These are phyloP conservation scores for Cinclus mexicanus DNA, from an alignment of 2,113 vertebrate species.

Conservation along the genomic window DNA sequence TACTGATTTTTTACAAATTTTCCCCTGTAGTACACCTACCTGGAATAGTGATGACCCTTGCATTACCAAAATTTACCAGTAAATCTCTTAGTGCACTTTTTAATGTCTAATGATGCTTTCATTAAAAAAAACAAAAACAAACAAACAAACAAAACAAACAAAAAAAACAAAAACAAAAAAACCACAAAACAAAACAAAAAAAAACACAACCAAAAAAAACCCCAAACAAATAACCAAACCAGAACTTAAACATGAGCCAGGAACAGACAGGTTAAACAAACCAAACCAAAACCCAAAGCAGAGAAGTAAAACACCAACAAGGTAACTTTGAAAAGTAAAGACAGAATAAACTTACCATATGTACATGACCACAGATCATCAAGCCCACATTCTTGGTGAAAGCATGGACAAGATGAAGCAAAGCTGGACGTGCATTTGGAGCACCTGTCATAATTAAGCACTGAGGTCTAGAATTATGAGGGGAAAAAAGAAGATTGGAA, in stretches of 20 bases:
- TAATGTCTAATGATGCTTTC: neutral
- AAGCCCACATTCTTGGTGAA: constrained; percentile 98
- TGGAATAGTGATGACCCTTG: neutral
- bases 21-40: neutral
- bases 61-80: neutral
- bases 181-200: too few relatives aligned
- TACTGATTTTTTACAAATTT: neutral
- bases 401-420: constrained; percentile 92
- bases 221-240: rapidly evolving
- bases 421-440: constrained; percentile 91
- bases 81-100: neutral
- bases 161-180: too few relatives aligned
- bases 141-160: too few relatives aligned
- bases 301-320: neutral
- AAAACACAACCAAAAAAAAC: too few relatives aligned
- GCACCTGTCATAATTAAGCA: constrained; percentile 97
- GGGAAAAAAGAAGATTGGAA: neutral
- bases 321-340: neutral
- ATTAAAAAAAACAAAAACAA: neutral
- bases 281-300: neutral
- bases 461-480: constrained; percentile 83
- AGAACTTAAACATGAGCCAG: neutral
- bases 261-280: neutral
- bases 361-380: constrained; percentile 95
- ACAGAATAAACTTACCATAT: constrained; percentile 80